A percentile compares a stretch with the other conserved stretches of the same genome.
Conservation (phyloP, 2,888 invertebrate species). For the Odontocerum albicorne region DNA sequence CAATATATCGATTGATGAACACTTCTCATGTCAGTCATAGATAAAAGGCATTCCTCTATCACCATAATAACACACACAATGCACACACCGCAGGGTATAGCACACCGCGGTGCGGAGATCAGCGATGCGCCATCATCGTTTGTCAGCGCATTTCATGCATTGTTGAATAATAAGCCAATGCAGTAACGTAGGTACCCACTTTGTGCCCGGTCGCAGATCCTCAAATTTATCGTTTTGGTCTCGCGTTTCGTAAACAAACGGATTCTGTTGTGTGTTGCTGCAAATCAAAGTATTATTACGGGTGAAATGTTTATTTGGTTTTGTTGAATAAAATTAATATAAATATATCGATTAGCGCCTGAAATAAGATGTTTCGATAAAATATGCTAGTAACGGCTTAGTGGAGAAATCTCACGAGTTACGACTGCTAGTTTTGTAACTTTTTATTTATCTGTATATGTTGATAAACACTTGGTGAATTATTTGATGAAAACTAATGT, state of each 20-base stretch:
- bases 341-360: too few species aligned
- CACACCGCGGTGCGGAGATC: conserved; percentile 39
- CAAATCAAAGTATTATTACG: too few species aligned
- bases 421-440: too few species aligned
- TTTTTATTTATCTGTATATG: too few species aligned
- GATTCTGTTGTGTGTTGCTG: neutral
- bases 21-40: conserved; percentile 16
- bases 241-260: neutral
- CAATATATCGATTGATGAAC: conserved; percentile 12
- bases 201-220: neutral
- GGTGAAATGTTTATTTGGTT: neutral
- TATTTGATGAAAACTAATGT: too few species aligned
- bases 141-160: conserved; percentile 61
- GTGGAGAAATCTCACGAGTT: too few species aligned
- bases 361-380: too few species aligned
- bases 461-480: too few species aligned
- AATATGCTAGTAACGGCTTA: too few species aligned
- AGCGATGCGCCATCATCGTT: conserved; percentile 57
- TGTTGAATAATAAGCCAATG: conserved; percentile 47
- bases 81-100: conserved; percentile 44
- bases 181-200: too few species aligned
- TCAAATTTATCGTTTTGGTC: neutral
- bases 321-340: neutral
- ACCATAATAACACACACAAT: conserved; percentile 15
- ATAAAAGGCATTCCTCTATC: conserved; percentile 31